Evolutionary conservation across 2,797 vertebrate species (phyloP).

Genomic region (Acipenser ruthenus): DNA sequence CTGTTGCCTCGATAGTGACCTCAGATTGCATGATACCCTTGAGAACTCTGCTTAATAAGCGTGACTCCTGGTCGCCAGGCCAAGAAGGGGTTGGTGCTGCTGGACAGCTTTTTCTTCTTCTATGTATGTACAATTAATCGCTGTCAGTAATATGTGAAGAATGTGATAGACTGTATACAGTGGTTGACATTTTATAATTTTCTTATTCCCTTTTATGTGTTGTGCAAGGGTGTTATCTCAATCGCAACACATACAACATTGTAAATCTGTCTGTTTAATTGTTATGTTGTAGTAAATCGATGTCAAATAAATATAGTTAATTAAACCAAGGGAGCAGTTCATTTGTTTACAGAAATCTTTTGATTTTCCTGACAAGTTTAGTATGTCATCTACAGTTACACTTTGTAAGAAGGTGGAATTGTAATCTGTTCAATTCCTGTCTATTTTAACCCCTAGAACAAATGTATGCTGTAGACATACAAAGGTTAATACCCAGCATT

Average conservation of each 20-base stretch:
- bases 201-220: neutral
- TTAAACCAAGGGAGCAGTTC: too few relatives aligned
- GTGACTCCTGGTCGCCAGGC: constrained; percentile 77
- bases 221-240: neutral
- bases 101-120: constrained; percentile 35
- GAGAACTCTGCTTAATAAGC: constrained; percentile 81
- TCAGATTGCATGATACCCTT: constrained; percentile 77
- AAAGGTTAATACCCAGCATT: too few relatives aligned
- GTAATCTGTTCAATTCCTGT: neutral
- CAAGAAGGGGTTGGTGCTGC: constrained; percentile 30
- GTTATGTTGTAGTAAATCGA: too few relatives aligned
- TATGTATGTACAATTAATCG: neutral
- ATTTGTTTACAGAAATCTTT: too few relatives aligned
- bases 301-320: too few relatives aligned
- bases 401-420: constrained; percentile 15
- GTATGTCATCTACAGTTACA: neutral
- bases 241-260: neutral
- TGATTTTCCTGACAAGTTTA: too few relatives aligned
- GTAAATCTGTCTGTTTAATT: too few relatives aligned
- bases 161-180: neutral
- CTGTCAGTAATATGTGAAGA: neutral
- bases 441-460: constrained; percentile 40
- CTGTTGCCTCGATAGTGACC: constrained; percentile 73
- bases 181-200: neutral
- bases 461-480: constrained; percentile 41